These are phyloP conservation scores for Leucoraja ocellata DNA, from an alignment of 2,797 vertebrate species.

Conservation along the genomic window DNA sequence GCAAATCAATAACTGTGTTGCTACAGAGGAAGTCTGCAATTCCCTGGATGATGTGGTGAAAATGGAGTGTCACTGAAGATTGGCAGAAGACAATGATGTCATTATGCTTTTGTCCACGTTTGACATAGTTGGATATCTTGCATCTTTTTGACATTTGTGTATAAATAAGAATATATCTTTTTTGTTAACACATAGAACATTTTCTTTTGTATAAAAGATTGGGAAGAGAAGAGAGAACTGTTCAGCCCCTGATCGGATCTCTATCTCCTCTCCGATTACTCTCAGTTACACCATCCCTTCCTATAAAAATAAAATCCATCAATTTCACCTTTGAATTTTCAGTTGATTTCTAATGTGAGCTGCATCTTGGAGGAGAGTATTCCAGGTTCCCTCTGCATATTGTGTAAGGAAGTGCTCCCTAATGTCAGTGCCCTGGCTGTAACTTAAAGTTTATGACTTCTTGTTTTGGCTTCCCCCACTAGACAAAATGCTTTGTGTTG, in stretches of 20 bases:
- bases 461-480: background rate
- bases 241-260: background rate
- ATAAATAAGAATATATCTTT: background rate
- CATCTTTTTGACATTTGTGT: background rate
- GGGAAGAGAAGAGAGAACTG: background rate
- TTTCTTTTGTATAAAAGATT: too few relatives aligned
- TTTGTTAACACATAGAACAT: background rate
- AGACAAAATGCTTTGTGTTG: background rate
- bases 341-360: background rate
- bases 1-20: background rate
- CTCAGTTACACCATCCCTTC: too few relatives aligned
- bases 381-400: background rate
- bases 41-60: background rate
- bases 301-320: background rate
- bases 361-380: background rate
- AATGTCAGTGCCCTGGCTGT: too few relatives aligned
- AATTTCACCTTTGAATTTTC: background rate
- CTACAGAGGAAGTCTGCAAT: background rate
- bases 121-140: background rate
- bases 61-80: background rate
- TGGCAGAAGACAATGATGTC: background rate
- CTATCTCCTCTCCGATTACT: background rate
- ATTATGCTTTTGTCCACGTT: background rate
- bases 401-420: background rate
- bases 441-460: background rate